Base-by-base conservation (phyloP, 1,140 invertebrate species). In the Paracyclopina nana region DNA sequence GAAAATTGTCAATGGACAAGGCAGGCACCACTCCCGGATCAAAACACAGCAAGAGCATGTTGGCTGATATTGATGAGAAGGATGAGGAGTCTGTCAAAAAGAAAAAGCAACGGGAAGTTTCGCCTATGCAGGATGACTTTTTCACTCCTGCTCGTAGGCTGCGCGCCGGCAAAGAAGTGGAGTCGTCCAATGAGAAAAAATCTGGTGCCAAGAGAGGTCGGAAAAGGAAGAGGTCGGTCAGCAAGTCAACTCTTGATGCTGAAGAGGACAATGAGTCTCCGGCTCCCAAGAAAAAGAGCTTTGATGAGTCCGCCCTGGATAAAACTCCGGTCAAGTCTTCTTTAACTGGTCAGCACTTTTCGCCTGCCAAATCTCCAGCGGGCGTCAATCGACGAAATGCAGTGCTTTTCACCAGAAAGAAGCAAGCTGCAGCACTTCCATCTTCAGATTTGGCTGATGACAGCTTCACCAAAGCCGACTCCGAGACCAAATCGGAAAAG, bases 381-480 rank as follows among this genome's bases (percentile, higher is more conserved):
- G 78, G 79, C 28, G 80, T 85, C 0, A 85, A 85, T 63, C 68
- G 82, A 41, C 67, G 82, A 59, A 85, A 80, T 16, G 77, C 80
- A n/a, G 80, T 85, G 29, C 61, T 85, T 4, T 79, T 85, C 55
- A 82, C 79, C 2, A 14, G 50, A 18, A 72, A 80, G 31, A 85
- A 86, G 63, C 73, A 74, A 0, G 66, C 69, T 2, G 62, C 67
- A n/a, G 34, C 20, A 2, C n/a, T 20, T 38, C 34, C 34, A 3
- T 20, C 34, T 20, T n/a, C 14, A 38, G 20, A 38, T n/a, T 16
- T 16, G 20, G 20, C 34, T 8, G 8, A n/a, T 2, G 20, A 20
- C 9, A 38, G 34, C 9, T 16, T 16, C n/a, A 8, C 8, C 18
- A 25, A 48, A 48, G 25, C 16, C 4, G 12, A 26, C 6, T 48